Conservation (phyloP, 1,140 invertebrate species). For the Drosophila nannoptera region DNA sequence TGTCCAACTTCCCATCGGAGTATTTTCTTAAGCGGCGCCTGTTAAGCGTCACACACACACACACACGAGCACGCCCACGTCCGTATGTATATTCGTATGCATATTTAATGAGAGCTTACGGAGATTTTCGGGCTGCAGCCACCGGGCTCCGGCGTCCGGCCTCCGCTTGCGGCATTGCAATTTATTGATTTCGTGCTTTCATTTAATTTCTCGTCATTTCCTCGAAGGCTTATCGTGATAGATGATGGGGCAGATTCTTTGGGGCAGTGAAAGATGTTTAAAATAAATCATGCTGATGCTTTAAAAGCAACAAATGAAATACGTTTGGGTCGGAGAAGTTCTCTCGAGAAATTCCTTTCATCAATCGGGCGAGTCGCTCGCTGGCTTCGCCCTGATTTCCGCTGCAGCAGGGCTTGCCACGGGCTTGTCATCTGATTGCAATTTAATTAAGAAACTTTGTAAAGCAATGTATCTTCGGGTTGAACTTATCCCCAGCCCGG, state of each 20-base stretch:
- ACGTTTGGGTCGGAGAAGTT: conserved; percentile 25
- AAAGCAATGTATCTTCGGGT: conserved; percentile 25
- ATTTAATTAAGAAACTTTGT: conserved; percentile 49
- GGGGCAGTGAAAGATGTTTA: conserved; percentile 12
- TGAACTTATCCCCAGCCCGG: conserved; percentile 21
- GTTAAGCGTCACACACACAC: not conserved
- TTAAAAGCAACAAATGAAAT: conserved; percentile 45
- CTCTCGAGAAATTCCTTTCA: conserved; percentile 47
- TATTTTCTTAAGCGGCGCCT: conserved; percentile 18
- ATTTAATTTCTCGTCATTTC: conserved; percentile 60
- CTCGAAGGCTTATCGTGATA: conserved; percentile 40
- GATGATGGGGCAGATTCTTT: conserved; percentile 22
- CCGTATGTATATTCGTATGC: conserved; percentile 36
- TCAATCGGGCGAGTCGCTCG: conserved; percentile 45
- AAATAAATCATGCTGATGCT: conserved; percentile 60
- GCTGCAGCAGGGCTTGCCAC: no score
- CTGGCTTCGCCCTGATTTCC: conserved; percentile 19
- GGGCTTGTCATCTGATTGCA: conserved; percentile 24
- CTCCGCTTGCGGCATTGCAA: conserved; percentile 49
- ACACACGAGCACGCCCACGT: no score
- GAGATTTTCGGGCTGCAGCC: conserved; percentile 29
- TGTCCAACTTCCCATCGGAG: conserved; percentile 17
- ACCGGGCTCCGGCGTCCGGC: not conserved
- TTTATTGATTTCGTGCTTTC: conserved; percentile 72
- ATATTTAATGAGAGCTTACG: conserved; percentile 68